These are phyloP conservation scores for Harpalus rubripes DNA, from an alignment of 2,888 invertebrate genomes.

Conservation along the genomic window DNA sequence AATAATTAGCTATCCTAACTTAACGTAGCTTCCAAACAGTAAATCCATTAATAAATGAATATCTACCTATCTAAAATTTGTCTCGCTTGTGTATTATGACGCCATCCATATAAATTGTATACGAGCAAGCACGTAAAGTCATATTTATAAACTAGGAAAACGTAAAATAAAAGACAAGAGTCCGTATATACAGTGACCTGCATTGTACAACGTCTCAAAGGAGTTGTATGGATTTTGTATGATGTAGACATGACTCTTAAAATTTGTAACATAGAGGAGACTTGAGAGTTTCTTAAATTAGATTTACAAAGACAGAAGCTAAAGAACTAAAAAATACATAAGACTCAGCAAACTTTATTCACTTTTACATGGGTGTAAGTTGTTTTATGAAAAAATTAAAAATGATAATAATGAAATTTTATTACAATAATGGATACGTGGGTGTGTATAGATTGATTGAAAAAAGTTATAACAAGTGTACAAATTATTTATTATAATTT, in stretches of 20 bases:
- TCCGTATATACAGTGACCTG: slow-evolving; percentile 6
- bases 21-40: background rate
- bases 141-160: background rate
- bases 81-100: background rate
- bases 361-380: background rate
- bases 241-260: slow-evolving; percentile 11
- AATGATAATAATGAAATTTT: too few species aligned
- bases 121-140: background rate
- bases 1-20: background rate
- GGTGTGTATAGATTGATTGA: too few species aligned
- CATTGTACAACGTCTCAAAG: slow-evolving; percentile 13
- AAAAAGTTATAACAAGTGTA: too few species aligned
- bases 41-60: background rate
- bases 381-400: too few species aligned
- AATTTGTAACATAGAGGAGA: background rate
- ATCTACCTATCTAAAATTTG: background rate
- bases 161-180: background rate
- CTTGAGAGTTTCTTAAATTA: background rate
- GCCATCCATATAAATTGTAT: background rate
- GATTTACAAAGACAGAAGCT: background rate
- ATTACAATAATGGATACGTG: too few species aligned
- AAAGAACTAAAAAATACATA: background rate
- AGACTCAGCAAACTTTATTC: background rate
- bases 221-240: slow-evolving; percentile 30
- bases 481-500: too few species aligned